phyloP scores from a whole-genome alignment of 2,888 invertebrate genomes.

The Pterobdella sp. region DNA sequence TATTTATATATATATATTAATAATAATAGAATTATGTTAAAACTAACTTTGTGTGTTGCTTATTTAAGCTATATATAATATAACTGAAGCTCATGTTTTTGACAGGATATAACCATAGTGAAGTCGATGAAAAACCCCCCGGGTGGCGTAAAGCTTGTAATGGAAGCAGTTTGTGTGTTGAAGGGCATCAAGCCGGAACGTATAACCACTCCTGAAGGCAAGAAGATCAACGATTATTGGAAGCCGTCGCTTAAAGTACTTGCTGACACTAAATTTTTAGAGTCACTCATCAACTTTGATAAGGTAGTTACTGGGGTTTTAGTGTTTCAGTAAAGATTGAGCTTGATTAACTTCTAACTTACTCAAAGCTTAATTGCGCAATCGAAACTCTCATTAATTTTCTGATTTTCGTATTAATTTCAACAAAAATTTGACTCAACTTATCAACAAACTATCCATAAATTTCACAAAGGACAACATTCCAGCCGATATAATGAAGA shows the following conservation, averaged over 20 bases:
- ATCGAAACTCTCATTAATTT: not conserved
- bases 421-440: not conserved
- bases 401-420: too few relatives aligned
- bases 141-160: constrained; percentile 48
- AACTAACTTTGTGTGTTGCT: too few relatives aligned
- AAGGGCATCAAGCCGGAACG: constrained; percentile 51
- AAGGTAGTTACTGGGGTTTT: constrained; percentile 41
- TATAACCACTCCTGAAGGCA: constrained; percentile 49
- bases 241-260: constrained; percentile 50
- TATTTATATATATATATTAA: too few relatives aligned
- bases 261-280: constrained; percentile 52
- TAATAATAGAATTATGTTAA: too few relatives aligned
- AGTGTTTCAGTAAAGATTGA: constrained; percentile 3
- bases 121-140: constrained; percentile 53
- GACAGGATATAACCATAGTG: constrained; percentile 50
- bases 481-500: constrained; percentile 46
- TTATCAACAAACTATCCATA: not conserved
- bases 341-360: not conserved
- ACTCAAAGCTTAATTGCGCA: too few relatives aligned
- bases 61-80: too few relatives aligned
- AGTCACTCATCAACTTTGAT: constrained; percentile 47
- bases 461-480: constrained; percentile 47
- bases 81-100: too few relatives aligned
- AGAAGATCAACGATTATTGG: constrained; percentile 53
- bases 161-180: constrained; percentile 52